Conservation (phyloP, 2,113 vertebrate species). For the Pluvianellus socialis region DNA sequence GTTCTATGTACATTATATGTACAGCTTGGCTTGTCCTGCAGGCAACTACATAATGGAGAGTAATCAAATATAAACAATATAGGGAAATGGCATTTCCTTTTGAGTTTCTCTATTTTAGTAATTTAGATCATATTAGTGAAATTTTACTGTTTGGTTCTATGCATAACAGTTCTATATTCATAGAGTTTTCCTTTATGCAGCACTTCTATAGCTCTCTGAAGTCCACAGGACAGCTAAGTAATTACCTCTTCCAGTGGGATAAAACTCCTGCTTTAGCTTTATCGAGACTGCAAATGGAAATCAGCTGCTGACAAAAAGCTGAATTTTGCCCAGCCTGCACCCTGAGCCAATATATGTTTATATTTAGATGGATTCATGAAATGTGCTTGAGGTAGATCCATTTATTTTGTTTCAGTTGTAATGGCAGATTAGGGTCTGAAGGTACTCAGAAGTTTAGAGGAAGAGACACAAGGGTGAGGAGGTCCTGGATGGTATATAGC, state of each 20-base stretch:
- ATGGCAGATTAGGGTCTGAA: not conserved
- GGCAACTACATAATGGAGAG: not conserved
- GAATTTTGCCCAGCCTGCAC: not conserved
- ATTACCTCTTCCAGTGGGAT: not conserved
- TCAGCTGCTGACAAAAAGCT: not conserved
- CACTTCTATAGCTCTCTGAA: not conserved
- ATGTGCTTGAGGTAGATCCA: not conserved
- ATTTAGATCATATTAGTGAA: not conserved
- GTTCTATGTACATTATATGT: not conserved
- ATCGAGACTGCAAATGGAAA: not conserved
- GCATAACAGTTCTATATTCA: not conserved
- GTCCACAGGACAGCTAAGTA: not conserved
- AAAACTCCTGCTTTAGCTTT: not conserved
- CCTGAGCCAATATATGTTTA: not conserved
- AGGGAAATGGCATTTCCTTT: not conserved
- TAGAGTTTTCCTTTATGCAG: not conserved
- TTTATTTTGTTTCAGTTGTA: not conserved
- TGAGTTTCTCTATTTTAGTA: not conserved
- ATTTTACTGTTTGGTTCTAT: not conserved
- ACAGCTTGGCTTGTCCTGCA: not conserved
- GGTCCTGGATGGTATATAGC: not conserved
- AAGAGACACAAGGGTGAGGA: not conserved
- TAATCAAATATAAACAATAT: not conserved
- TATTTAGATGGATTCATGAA: not conserved
- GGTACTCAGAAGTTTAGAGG: not conserved